A percentile compares a stretch with the other conserved stretches of the same genome.
phyloP scores from a whole-genome alignment of 2,797 vertebrate genomes.

The Enteromius thamalakanensis region DNA sequence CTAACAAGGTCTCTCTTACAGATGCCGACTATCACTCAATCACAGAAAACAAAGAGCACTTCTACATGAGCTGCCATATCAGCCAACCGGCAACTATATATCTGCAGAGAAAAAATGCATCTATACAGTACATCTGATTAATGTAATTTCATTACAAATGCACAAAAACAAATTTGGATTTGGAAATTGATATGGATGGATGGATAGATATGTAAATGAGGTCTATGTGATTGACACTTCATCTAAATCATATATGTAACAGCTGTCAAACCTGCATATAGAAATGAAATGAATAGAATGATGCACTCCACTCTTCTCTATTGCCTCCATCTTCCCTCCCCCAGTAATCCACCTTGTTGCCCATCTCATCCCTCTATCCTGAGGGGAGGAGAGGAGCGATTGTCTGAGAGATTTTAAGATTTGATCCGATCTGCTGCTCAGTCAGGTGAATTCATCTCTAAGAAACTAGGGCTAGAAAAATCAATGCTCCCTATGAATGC shows the following conservation, averaged over 20 bases:
- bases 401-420: slow-evolving; percentile 55
- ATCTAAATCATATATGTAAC: slow-evolving; percentile 21
- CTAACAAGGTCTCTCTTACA: slow-evolving; percentile 42
- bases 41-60: slow-evolving; percentile 29
- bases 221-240: slow-evolving; percentile 19
- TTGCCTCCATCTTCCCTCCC: slow-evolving; percentile 7
- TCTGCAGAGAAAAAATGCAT: not conserved
- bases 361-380: slow-evolving; percentile 44
- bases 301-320: not conserved
- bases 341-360: slow-evolving; percentile 34
- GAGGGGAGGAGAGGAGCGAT: slow-evolving; percentile 45
- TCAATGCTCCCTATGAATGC: slow-evolving; percentile 40
- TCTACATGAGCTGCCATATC: slow-evolving; percentile 5
- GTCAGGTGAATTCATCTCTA: slow-evolving; percentile 58
- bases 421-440: slow-evolving; percentile 50
- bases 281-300: not conserved
- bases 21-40: slow-evolving; percentile 52
- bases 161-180: not conserved
- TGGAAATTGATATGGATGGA: not conserved
- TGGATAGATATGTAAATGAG: not conserved
- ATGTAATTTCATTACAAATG: not conserved
- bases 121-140: not conserved
- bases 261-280: slow-evolving; percentile 9
- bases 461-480: slow-evolving; percentile 61
- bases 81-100: not conserved